Percentiles rank a stretch among this genome's conserved stretches.
These are phyloP conservation scores for Protomyctophum bolini DNA, from an alignment of 2,113 vertebrate genomes.

Conservation along the genomic window DNA sequence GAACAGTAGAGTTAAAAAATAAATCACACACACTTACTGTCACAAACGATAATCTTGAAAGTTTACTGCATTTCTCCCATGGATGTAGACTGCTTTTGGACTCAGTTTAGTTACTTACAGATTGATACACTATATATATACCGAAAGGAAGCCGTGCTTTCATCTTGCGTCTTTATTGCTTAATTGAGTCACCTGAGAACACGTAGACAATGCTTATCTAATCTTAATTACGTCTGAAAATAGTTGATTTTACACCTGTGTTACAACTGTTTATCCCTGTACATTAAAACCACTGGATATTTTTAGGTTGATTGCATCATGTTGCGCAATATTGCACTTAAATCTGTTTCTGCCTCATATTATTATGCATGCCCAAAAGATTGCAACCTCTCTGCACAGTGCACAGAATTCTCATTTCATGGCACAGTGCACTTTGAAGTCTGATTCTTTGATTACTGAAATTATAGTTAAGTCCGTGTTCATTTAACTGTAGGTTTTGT, in stretches of 20 bases:
- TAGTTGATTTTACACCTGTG: constrained; percentile 20
- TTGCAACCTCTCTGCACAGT: no score
- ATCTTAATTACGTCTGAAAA: neutral
- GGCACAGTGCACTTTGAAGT: no score
- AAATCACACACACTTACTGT: neutral
- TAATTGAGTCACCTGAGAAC: constrained; percentile 23
- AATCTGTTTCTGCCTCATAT: neutral
- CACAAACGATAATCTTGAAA: neutral
- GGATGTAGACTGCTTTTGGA: no score
- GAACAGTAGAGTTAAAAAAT: neutral
- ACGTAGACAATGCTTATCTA: constrained; percentile 24
- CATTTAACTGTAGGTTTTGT: no score
- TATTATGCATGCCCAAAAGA: no score
- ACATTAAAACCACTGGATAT: neutral
- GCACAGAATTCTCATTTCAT: no score
- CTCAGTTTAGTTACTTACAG: no score
- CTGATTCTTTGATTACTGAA: no score
- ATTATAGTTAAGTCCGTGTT: no score
- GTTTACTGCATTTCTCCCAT: neutral
- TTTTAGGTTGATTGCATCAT: neutral
- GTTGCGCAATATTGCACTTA: neutral
- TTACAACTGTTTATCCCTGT: neutral
- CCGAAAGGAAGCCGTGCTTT: neutral
- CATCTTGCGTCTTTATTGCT: constrained; percentile 32
- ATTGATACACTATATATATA: neutral